A percentile compares a stretch with the other conserved stretches of the same genome.
These are phyloP conservation scores for Pangasianodon hypophthalmus DNA, from an alignment of 2,113 vertebrate genomes.

Conservation along the genomic window DNA sequence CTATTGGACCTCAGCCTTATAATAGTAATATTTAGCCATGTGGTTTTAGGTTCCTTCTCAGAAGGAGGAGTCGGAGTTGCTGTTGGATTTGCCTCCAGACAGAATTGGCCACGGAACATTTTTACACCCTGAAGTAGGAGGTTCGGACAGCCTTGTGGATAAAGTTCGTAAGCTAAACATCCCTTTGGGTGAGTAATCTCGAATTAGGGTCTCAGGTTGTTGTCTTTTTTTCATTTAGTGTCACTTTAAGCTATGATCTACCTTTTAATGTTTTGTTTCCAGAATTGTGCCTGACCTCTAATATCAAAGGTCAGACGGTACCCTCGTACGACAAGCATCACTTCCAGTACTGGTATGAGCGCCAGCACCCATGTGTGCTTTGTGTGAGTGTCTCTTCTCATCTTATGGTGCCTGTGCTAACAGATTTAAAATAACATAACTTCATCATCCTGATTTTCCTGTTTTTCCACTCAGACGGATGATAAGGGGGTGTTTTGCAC, in stretches of 20 bases:
- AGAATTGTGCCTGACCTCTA: conserved; percentile 97
- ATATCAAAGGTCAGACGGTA: conserved; percentile 90
- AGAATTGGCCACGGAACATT: conserved; percentile 97
- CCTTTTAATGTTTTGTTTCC: conserved; percentile 13
- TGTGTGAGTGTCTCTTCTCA: conserved; percentile 81
- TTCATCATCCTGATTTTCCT: background rate
- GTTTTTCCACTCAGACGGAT: conserved; percentile 80
- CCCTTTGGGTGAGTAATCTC: conserved; percentile 81
- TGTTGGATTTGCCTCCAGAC: conserved; percentile 82
- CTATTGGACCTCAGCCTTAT: background rate
- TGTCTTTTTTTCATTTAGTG: background rate
- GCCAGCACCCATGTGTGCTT: conserved; percentile 85
- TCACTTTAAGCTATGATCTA: background rate
- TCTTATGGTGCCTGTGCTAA: background rate
- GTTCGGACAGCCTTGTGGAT: conserved; percentile 80
- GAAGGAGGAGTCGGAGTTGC: conserved; percentile 84
- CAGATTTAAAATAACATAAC: conserved; percentile 16
- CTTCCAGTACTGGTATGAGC: conserved; percentile 90
- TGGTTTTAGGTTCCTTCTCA: conserved; percentile 82
- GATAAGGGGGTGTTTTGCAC: conserved; percentile 95
- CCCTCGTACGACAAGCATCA: conserved; percentile 85
- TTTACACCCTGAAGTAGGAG: conserved; percentile 76
- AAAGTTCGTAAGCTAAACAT: conserved; percentile 80
- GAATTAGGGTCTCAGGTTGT: background rate
- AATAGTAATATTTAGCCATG: background rate